phyloP scores from a whole-genome alignment of 2,113 vertebrate genomes.

The Candoia aspera region DNA sequence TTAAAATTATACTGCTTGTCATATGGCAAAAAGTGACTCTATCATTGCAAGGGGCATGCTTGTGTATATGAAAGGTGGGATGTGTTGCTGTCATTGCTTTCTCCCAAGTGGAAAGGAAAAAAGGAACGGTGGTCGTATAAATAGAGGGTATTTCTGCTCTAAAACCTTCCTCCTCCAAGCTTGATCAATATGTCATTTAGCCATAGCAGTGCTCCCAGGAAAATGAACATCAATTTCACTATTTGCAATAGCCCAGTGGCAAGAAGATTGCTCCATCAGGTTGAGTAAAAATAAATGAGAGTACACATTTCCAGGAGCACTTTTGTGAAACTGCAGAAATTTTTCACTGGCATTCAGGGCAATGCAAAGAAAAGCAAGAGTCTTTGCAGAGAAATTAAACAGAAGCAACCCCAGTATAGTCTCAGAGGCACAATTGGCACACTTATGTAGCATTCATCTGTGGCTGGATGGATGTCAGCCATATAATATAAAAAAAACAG shows the following conservation, averaged over 20 bases:
- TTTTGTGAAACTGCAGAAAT: not conserved
- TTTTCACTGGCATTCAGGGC: not conserved
- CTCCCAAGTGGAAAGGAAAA: not conserved
- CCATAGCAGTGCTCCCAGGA: conserved; percentile 23
- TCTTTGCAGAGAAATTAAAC: not conserved
- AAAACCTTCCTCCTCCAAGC: not conserved
- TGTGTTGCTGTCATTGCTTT: not conserved
- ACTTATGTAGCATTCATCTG: not conserved
- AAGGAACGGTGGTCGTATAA: not conserved
- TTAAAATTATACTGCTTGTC: not conserved
- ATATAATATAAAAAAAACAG: not conserved
- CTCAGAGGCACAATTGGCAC: not conserved
- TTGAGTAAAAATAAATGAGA: conserved; percentile 24
- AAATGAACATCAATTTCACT: conserved; percentile 28
- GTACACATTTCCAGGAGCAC: not conserved
- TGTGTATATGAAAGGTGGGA: not conserved
- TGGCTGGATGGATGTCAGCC: not conserved
- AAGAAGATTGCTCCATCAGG: conserved; percentile 6
- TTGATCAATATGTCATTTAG: conserved; percentile 37
- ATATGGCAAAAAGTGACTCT: not conserved
- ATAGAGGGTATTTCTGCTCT: not conserved
- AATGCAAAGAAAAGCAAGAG: not conserved
- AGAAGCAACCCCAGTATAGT: not conserved
- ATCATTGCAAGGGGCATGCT: not conserved
- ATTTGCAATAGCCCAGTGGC: conserved; percentile 9